A percentile compares a stretch with the other conserved stretches of the same genome.
Conservation (phyloP, 1,140 invertebrate species). For the Sesamia nonagrioides region DNA sequence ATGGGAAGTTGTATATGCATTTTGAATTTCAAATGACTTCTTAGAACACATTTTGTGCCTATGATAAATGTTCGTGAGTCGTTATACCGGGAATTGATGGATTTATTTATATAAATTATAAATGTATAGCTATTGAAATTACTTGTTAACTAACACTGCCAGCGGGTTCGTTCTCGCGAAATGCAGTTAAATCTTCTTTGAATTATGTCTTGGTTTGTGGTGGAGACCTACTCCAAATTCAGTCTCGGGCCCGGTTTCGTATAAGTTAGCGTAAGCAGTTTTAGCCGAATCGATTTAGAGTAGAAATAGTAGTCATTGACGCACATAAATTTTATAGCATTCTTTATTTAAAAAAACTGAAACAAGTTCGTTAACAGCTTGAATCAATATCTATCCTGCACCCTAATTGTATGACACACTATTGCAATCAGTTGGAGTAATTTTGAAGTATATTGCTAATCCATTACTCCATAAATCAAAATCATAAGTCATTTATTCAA, state of each 20-base stretch:
- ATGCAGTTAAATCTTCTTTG: conserved; percentile 14
- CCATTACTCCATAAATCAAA: no score
- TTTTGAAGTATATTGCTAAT: no score
- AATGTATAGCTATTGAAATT: conserved; percentile 48
- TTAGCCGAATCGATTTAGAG: no score
- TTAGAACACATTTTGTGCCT: conserved; percentile 52
- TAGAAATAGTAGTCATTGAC: no score
- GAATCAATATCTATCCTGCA: no score
- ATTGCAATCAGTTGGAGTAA: no score
- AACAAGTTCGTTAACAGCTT: no score
- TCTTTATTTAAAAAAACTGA: no score
- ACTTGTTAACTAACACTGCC: conserved; percentile 20
- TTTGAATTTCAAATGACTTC: conserved; percentile 57
- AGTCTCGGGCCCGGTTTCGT: no score
- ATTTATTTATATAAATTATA: conserved; percentile 49
- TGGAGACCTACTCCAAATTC: background rate
- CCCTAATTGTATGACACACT: no score
- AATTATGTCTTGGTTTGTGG: background rate
- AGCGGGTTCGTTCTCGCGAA: conserved; percentile 19
- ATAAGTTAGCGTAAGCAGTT: background rate
- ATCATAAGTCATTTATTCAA: no score
- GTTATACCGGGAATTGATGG: conserved; percentile 42
- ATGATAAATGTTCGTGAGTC: conserved; percentile 42
- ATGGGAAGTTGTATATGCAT: conserved; percentile 46
- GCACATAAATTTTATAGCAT: no score